Conservation (phyloP, 2,797 vertebrate genomes). For the Pipistrellus nathusii region DNA sequence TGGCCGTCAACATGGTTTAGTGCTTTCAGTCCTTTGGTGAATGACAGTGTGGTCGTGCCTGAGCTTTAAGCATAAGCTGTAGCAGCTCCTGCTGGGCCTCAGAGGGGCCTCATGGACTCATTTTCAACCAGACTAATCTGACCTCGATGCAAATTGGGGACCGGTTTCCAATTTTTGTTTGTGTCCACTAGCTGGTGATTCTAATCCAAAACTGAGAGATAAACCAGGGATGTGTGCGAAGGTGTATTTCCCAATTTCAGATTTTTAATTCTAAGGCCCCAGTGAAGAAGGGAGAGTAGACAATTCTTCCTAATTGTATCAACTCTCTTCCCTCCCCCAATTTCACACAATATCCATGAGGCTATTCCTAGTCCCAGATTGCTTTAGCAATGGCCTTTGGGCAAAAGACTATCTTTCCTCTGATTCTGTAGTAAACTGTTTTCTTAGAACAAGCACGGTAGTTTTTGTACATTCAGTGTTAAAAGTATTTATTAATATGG, state of each 20-base stretch:
- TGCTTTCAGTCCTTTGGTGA: not conserved
- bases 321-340: not conserved
- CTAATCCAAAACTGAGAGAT: not conserved
- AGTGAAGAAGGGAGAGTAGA: not conserved
- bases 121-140: not conserved
- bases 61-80: not conserved
- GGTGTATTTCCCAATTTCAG: not conserved
- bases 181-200: not conserved
- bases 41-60: not conserved
- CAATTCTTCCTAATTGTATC: not conserved
- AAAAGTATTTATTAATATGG: slow-evolving; percentile 72
- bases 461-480: slow-evolving; percentile 48
- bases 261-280: not conserved
- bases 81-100: not conserved
- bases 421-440: not conserved
- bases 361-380: not conserved
- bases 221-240: not conserved
- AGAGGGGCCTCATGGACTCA: not conserved
- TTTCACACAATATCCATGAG: not conserved
- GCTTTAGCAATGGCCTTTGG: not conserved
- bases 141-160: not conserved
- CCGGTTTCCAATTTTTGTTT: not conserved
- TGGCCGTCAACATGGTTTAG: fast-evolving
- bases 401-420: not conserved
- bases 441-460: slow-evolving; percentile 8